Evolutionary conservation across 1,140 invertebrate genomes (phyloP).

Genomic region (Drosophila aff.): DNA sequence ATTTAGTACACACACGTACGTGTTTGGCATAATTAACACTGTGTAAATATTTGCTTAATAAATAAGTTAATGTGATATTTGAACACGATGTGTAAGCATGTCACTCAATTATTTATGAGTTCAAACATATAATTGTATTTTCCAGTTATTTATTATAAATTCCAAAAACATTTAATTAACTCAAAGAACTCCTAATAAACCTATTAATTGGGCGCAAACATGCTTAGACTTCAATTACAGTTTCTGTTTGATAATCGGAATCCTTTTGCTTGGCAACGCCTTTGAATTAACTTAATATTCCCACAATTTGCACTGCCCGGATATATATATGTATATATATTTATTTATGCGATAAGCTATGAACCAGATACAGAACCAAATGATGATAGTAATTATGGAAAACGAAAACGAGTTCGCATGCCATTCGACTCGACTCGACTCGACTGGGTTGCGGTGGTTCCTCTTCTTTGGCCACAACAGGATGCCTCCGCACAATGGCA

Average conservation of each 20-base stretch:
- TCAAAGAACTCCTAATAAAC: not conserved
- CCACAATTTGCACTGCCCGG: no score
- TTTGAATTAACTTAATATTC: conserved; percentile 7
- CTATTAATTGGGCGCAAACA: not conserved
- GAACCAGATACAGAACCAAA: conserved; percentile 13
- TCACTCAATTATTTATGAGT: not conserved
- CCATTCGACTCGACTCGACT: conserved; percentile 6
- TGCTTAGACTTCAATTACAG: not conserved
- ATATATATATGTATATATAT: not conserved
- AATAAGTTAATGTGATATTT: not conserved
- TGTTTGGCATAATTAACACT: not conserved
- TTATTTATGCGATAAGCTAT: conserved; percentile 4
- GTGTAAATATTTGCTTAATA: not conserved
- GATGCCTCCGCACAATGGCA: conserved; percentile 16
- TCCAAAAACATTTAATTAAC: not conserved
- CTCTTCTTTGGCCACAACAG: conserved; percentile 27
- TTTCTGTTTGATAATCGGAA: conserved; percentile 10
- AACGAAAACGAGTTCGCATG: conserved; percentile 25
- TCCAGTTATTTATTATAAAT: not conserved
- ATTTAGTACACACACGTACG: not conserved
- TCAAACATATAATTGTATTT: not conserved
- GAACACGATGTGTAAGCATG: not conserved
- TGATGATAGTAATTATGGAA: conserved; percentile 32
- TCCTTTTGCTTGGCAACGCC: conserved; percentile 13
- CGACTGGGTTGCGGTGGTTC: conserved; percentile 4